Evolutionary conservation across 1,140 invertebrate species (phyloP).

Genomic region (Geopemphigus sp.): DNA sequence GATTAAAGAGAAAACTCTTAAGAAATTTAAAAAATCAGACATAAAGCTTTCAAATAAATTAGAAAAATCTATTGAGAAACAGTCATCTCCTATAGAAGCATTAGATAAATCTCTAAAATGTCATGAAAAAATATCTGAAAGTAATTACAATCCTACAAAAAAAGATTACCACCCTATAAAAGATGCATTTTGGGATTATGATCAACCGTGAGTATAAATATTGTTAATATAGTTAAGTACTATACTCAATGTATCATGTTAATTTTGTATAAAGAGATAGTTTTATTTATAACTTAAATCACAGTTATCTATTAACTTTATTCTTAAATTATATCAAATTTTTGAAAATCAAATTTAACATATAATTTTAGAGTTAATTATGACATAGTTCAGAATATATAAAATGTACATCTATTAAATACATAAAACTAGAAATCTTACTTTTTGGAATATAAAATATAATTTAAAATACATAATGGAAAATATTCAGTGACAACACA

Average conservation of each 20-base stretch:
- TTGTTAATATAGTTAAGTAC: too few relatives aligned
- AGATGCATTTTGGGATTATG: slow-evolving; percentile 80
- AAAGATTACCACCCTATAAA: slow-evolving; percentile 81
- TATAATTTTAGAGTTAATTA: too few relatives aligned
- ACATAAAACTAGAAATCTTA: too few relatives aligned
- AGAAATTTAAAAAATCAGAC: not conserved
- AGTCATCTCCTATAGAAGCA: not conserved
- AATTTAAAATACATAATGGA: not conserved
- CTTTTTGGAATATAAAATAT: not conserved
- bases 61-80: not conserved
- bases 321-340: too few relatives aligned
- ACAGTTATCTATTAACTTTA: too few relatives aligned
- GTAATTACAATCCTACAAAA: slow-evolving; percentile 72
- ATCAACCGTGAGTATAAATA: slow-evolving; percentile 64
- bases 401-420: too few relatives aligned
- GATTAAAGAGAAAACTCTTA: not conserved
- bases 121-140: slow-evolving; percentile 4
- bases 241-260: too few relatives aligned
- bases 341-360: too few relatives aligned
- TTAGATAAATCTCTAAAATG: not conserved
- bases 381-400: too few relatives aligned
- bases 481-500: too few relatives aligned
- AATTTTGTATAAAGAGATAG: too few relatives aligned
- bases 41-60: not conserved
- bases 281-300: too few relatives aligned